phyloP scores from a whole-genome alignment of 2,113 vertebrate species.

The Hepsetus odoe region DNA sequence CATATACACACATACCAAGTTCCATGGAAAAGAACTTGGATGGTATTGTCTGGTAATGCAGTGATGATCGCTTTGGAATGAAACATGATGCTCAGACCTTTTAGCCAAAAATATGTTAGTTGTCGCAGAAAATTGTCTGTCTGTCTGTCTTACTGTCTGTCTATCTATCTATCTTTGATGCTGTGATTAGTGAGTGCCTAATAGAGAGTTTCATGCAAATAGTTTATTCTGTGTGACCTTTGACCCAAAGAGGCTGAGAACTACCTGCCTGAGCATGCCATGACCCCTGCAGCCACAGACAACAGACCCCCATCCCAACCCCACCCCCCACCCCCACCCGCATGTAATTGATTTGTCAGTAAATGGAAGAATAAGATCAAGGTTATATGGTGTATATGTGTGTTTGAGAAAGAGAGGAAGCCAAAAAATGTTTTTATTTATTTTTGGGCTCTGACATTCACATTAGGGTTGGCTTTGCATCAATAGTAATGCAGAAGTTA shows the following conservation, averaged over 20 bases:
- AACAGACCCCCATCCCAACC: background rate
- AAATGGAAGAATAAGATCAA: background rate
- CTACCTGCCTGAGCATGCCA: constrained; percentile 36
- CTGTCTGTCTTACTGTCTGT: no score
- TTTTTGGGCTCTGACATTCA: no score
- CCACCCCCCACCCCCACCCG: background rate
- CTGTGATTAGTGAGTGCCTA: constrained; percentile 30
- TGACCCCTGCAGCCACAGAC: constrained; percentile 3
- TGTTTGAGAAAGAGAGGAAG: background rate
- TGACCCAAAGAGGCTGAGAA: constrained; percentile 26
- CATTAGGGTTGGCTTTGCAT: no score
- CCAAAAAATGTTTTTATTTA: no score
- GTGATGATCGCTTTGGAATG: background rate
- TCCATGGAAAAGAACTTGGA: no score
- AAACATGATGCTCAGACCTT: background rate
- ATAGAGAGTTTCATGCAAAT: constrained; percentile 27
- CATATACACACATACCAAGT: background rate
- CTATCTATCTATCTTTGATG: constrained; percentile 21
- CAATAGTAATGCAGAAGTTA: no score
- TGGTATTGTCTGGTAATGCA: no score
- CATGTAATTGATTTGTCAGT: background rate
- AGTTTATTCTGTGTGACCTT: constrained; percentile 41
- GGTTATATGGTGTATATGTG: background rate
- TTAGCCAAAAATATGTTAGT: background rate
- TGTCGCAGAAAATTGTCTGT: background rate